phyloP scores from a whole-genome alignment of 2,113 vertebrate species.

The Gasterosteus nipponicus region DNA sequence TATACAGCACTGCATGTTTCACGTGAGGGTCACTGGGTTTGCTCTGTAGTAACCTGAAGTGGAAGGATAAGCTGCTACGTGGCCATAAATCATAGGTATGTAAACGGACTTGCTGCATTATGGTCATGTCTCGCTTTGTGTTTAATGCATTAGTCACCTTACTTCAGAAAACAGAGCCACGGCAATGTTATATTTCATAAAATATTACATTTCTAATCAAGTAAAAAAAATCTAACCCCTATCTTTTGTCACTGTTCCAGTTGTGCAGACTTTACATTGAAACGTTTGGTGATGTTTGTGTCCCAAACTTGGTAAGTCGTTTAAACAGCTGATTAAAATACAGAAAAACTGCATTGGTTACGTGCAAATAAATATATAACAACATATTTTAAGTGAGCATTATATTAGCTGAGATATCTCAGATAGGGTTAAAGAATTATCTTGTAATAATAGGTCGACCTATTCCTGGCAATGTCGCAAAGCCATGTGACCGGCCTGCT shows the following conservation, averaged over 20 bases:
- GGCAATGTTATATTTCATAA: neutral
- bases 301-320: neutral
- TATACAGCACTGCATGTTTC: conserved; percentile 16
- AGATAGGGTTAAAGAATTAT: neutral
- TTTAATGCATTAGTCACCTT: neutral
- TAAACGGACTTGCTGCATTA: conserved; percentile 1
- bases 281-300: neutral
- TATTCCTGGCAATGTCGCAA: neutral
- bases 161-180: neutral
- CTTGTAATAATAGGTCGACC: neutral
- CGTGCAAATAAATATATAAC: neutral
- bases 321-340: neutral
- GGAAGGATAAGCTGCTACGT: conserved; percentile 2
- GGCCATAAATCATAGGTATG: conserved; percentile 9
- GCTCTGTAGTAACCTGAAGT: conserved; percentile 11
- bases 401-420: neutral
- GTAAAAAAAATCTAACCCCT: neutral
- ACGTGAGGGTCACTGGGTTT: conserved; percentile 43
- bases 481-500: neutral
- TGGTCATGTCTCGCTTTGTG: neutral
- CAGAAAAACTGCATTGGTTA: neutral
- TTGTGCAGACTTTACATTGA: neutral
- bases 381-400: neutral
- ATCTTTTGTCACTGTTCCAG: neutral
- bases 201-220: neutral